Evolutionary conservation across 2,113 vertebrate species (phyloP).

Genomic region (Syngnathus typhle): DNA sequence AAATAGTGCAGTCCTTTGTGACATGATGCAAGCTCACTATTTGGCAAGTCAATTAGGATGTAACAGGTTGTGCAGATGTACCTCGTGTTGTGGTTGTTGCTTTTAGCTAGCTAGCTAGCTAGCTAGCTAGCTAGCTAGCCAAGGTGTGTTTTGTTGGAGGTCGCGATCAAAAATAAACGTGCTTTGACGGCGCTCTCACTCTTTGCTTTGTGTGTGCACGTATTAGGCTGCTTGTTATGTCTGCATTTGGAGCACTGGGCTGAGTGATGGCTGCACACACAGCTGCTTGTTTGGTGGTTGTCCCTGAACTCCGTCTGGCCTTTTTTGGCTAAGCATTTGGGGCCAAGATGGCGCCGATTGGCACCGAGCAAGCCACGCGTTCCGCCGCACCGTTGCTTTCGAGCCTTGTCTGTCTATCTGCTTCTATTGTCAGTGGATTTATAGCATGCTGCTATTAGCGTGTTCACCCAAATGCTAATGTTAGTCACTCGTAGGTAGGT

Average conservation of each 20-base stretch:
- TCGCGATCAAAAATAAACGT: conserved; percentile 25
- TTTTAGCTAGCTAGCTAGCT: not conserved
- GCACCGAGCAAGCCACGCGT: not conserved
- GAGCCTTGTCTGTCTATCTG: not conserved
- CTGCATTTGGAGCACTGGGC: conserved; percentile 60
- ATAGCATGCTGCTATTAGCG: no score
- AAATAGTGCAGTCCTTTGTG: not conserved
- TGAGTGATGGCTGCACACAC: conserved; percentile 51
- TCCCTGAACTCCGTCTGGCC: conserved; percentile 47
- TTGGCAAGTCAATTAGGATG: conserved; percentile 53
- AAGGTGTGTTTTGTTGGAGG: not conserved
- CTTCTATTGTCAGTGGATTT: not conserved
- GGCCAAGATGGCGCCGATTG: not conserved
- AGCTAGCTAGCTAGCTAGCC: no score
- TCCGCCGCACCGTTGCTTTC: no score
- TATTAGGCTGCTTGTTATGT: conserved; percentile 72
- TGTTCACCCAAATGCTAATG: no score
- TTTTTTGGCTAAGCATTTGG: not conserved
- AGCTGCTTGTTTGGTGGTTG: conserved; percentile 49
- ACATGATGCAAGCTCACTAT: not conserved
- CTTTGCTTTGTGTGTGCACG: conserved; percentile 44
- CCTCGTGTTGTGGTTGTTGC: conserved; percentile 12
- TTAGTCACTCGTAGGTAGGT: not conserved
- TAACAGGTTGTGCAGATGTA: conserved; percentile 48
- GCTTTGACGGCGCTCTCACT: conserved; percentile 47